Evolutionary conservation across 2,113 vertebrate genomes (phyloP).

Genomic region (Recurvirostra avosetta): DNA sequence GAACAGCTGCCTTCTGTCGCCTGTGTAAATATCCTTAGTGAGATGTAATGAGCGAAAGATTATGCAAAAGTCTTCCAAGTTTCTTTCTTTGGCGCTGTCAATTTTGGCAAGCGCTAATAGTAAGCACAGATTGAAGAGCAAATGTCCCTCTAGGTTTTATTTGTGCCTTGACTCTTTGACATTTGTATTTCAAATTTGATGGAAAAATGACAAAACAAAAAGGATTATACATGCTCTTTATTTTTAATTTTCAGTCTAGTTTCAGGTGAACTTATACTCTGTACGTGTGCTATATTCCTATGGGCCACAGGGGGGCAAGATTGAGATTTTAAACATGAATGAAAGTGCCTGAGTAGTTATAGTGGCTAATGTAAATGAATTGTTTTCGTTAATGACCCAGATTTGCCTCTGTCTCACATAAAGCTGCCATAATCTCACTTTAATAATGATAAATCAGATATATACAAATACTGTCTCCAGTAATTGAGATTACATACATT

Average conservation of each 20-base stretch:
- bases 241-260: neutral
- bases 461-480: neutral
- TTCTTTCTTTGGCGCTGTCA: neutral
- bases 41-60: neutral
- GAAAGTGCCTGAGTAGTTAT: neutral
- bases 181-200: neutral
- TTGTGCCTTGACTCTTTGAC: neutral
- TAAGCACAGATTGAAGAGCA: neutral
- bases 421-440: slow-evolving; percentile 49
- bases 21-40: neutral
- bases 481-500: slow-evolving; percentile 40
- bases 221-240: fast-evolving
- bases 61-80: neutral
- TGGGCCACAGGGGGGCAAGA: neutral
- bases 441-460: slow-evolving; percentile 47
- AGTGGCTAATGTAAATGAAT: neutral
- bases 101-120: neutral
- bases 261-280: fast-evolving
- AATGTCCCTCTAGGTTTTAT: neutral
- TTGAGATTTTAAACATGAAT: neutral
- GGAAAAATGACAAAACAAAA: neutral
- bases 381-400: neutral
- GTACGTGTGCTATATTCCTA: neutral
- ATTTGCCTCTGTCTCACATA: slow-evolving; percentile 31
- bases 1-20: neutral